These are phyloP conservation scores for Lampropteryx suffumata DNA, from an alignment of 2,888 invertebrate genomes.

Conservation along the genomic window DNA sequence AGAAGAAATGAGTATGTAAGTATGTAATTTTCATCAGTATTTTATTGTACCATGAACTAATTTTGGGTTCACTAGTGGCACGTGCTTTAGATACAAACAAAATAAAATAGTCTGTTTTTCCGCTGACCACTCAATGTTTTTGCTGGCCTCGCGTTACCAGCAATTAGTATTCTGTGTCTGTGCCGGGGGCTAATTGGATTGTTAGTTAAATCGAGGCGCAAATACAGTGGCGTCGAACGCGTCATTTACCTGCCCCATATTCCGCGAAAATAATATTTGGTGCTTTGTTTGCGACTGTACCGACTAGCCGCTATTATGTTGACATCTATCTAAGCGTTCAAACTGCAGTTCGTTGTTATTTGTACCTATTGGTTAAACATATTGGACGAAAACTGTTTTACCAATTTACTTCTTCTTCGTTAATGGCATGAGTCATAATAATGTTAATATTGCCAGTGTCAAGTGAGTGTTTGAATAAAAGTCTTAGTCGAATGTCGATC, in stretches of 20 bases:
- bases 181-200: slow-evolving; percentile 56
- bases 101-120: slow-evolving; percentile 1
- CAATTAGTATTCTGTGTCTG: slow-evolving; percentile 62
- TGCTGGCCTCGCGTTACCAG: slow-evolving; percentile 36
- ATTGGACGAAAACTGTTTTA: too few species aligned
- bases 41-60: not conserved
- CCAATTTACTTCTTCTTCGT: too few species aligned
- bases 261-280: slow-evolving; percentile 5
- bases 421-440: too few species aligned
- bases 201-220: slow-evolving; percentile 58
- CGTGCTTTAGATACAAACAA: not conserved
- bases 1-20: too few species aligned
- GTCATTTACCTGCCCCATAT: slow-evolving; percentile 36
- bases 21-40: too few species aligned
- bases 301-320: not conserved
- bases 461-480: too few species aligned
- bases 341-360: too few species aligned
- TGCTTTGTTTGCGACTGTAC: not conserved
- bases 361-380: not conserved
- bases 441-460: too few species aligned
- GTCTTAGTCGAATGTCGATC: too few species aligned
- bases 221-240: slow-evolving; percentile 41
- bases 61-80: not conserved
- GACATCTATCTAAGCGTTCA: not conserved
- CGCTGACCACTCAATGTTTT: slow-evolving; percentile 9